Base-by-base conservation (phyloP, 1,140 invertebrate genomes). In the Leguminivora glycinivorella region DNA sequence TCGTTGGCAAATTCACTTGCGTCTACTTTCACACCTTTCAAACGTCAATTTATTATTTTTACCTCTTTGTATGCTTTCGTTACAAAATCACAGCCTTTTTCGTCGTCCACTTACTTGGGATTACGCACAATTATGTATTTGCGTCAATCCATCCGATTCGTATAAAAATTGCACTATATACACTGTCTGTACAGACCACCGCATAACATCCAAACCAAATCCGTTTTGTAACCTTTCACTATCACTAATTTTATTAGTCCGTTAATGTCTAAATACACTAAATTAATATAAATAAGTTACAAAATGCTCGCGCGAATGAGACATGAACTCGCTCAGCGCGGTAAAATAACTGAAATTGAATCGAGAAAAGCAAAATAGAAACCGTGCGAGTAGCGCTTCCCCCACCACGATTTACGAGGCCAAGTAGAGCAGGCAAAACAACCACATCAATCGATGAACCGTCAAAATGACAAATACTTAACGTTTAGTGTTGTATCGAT, bases 301-400 rank as follows among this genome's bases (percentile, higher is more conserved):
- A 89, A 89, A 85, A 85, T 79, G 78, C 78, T 77, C 70, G 82
- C 82, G 85, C 84, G 83, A 84, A 82, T 82, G 83, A 87, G 77
- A 71, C 63, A 56, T 68, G 56, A 24, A 71, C 79, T 75, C 85
- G 83, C 82, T 83, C 83, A 84, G 71, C 87, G 86, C 86, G 80
- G 72, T 84, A 83, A 83, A 86, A 82, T 81, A 84, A 89, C 88
- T 91, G 83, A 90, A 90, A 70, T 60, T 63, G 47, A 67, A 84
- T 84, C 76, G 82, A 87, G 88, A 91, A 91, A 91, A 88, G 85
- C 87, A 89, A 91, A 91, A 91, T 91, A 91, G 89, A 91, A 91
- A 88, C 87, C 85, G 86, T 83, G 82, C 82, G 82, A 85, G 82
- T 83, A 85, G 85, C 81, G 80, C 81, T 85, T 79, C 87, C 84